Evolutionary conservation across 2,888 invertebrate genomes (phyloP), one percentile per base, ranked within the genome.

Genomic region (Harpalus rufipes): DNA sequence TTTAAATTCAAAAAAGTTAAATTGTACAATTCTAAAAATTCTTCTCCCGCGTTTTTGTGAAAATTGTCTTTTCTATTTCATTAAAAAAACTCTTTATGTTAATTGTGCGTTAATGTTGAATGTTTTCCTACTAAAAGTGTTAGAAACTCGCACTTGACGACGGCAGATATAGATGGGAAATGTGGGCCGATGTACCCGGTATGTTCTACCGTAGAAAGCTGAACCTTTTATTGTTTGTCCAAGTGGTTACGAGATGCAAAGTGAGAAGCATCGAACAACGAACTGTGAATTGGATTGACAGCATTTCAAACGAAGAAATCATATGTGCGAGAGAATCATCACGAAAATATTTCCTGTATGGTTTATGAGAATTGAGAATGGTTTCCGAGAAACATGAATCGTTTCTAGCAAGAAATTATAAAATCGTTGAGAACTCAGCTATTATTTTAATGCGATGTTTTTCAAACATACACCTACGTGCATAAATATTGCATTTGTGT

Each of bases 151-250:
- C n/a, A 81, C 65, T 63, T 18, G 44, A 81, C 63, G 59, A 59
- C 59, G 21, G 21, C 0, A 16, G 25, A 44, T 63, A 81, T 81
- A 58, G 44, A 56, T 81, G 51, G 21, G 39, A 56, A 68, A 68
- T 81, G 68, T 81, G 68, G 56, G 81, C 56, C 58, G 81, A 68
- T 81, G 78, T 51, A 41, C 41, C 14, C 12, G 7, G 58, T 61
- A 80, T 80, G 80, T 80, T 59, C 32, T 32, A 16, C 72, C 25
- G 68, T 81, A 81, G 81, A 81, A 81, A 81, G 81, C 81, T 68
- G 56, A 58, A 58, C 25, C 56, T 72, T 80, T 81, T 81, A 81
- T 81, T 81, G 81, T 81, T 81, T 81, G 81, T 81, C 65, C 65
- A 81, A 65, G 81, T 65, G 51, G 39, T 81, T 61, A 81, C 44